Base-by-base conservation (phyloP, 2,888 invertebrate species). In the Ornithoptera alexandrae region DNA sequence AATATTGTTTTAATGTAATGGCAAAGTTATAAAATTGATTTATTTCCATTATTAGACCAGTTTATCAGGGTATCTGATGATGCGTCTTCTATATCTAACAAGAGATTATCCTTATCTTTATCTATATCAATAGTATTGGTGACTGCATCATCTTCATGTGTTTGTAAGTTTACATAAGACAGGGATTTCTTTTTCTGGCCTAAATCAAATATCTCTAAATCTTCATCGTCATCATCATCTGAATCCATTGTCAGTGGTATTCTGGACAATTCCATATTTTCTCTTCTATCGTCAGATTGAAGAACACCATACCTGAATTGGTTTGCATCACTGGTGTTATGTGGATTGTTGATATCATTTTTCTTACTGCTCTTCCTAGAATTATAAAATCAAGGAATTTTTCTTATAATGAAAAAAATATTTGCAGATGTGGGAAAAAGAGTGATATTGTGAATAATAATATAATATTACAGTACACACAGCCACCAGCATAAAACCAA, bases 241-340 rank as follows among this genome's bases (percentile, higher is more conserved):
- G 93, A 92, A 62, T 93, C 92, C 87, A 92, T 89, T 0, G 92
- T 92, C 3, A 93, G 77, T 0, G 93, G 93, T 53, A 93, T 83
- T 68, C 88, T 78, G 20, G 93, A 88, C 6, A 92, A 77, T 77
- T 93, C 93, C 56, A 91, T 73, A 72, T 89, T 92, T 72, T 90
- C 91, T 58, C 87, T 83, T 30, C 85, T 79, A 70, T 93, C 93
- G 63, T 92, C 91, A 0, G 93, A 90, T 66, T 90, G 84, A 7
- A 93, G 85, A 12, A 93, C 91, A 18, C 93, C 93, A 69, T 93
- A 93, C n/a, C 93, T 85, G 76, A 93, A 93, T 74, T 93, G 92
- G 69, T 90, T 90, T 2, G 83, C 79, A 68, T 93, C 93, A 71
- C 78, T 85, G 50, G 81, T 79, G n/a, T 81, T 85, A 69, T 89